Evolutionary conservation across 2,113 vertebrate genomes (phyloP), one percentile per base, ranked within the genome.

Genomic region (Papio anubis): DNA sequence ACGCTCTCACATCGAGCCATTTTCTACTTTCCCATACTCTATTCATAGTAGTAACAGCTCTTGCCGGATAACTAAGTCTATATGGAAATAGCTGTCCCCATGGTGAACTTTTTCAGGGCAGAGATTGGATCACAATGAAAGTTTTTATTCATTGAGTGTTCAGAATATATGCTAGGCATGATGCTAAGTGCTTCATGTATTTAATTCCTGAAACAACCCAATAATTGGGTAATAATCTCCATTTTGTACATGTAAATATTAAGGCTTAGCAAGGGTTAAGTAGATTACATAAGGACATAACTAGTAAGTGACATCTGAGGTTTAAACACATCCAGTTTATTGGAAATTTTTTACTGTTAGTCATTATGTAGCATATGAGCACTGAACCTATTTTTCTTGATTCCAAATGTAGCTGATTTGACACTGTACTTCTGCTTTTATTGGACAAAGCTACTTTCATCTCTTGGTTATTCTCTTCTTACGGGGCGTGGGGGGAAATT

Each of bases 201-300:
- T 92, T 87, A 92, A 68, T 95, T 89, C 21, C n/a, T 97, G 61
- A 84, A 95, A 83, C 84, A 79, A 86, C 5, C 25, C 64, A 57
- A 1, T 90, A 86, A 75, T 92, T 87, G 55, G 66, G 27, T 90
- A 82, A 17, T 68, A 20, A 66, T 73, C 27, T 93, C 6, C 27
- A 95, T 80, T 87, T 96, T 86, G 94, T 40, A 68, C 25, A 52
- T 66, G 40, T 70, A 86, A 88, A 35, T 92, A 43, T 80, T 88
- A 90, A 83, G 68, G 17, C 38, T 78, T 78, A 38, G 16, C 66
- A 70, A 68, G 45, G 6, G 23, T 76, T 85, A 90, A 73, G 13
- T 87, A 93, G 43, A 55, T 75, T 93, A 43, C 16, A 32, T 32
- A 59, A 72, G 8, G 18, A 48, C 6, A 8, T 78, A 92, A 79